A percentile compares a stretch with the other conserved stretches of the same genome.
These are phyloP conservation scores for Melanargia galathea DNA, from an alignment of 2,888 invertebrate species.

Conservation along the genomic window DNA sequence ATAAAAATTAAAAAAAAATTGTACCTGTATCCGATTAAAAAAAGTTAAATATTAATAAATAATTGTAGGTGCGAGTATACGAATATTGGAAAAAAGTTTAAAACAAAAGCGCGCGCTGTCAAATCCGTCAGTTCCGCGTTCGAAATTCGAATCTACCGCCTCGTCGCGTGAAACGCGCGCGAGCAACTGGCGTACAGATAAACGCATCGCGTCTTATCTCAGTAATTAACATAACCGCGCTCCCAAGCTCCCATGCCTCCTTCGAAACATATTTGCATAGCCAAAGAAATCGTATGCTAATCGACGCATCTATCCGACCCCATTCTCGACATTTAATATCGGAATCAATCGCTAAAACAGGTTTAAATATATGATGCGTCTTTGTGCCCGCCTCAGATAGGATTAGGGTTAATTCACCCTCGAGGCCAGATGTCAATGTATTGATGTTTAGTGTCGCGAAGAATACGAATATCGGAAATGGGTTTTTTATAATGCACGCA, in stretches of 20 bases:
- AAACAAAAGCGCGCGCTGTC: conserved; percentile 33
- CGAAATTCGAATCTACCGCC: conserved; percentile 52
- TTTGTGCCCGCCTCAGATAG: conserved; percentile 63
- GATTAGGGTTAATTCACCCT: conserved; percentile 72
- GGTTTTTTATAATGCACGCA: conserved; percentile 63
- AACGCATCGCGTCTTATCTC: conserved; percentile 70
- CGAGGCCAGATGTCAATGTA: conserved; percentile 72
- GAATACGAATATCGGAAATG: conserved; percentile 66
- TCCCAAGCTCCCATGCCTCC: conserved; percentile 72
- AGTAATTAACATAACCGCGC: conserved; percentile 69
- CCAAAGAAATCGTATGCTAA: conserved; percentile 78
- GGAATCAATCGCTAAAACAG: conserved; percentile 79
- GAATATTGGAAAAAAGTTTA: conserved; percentile 7
- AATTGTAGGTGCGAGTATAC: conserved; percentile 20
- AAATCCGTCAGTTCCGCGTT: conserved; percentile 43
- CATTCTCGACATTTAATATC: conserved; percentile 73
- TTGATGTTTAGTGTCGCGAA: conserved; percentile 67
- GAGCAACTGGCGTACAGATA: conserved; percentile 74
- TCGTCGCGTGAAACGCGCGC: conserved; percentile 72
- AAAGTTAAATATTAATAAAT: not conserved
- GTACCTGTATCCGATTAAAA: not conserved
- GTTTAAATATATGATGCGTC: conserved; percentile 70
- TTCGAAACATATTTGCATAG: conserved; percentile 70
- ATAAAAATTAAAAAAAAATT: not conserved
- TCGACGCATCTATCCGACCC: conserved; percentile 60